Evolutionary conservation across 2,888 invertebrate species (phyloP), one percentile per base, ranked within the genome.

Genomic region (Drosophila multiciliata): DNA sequence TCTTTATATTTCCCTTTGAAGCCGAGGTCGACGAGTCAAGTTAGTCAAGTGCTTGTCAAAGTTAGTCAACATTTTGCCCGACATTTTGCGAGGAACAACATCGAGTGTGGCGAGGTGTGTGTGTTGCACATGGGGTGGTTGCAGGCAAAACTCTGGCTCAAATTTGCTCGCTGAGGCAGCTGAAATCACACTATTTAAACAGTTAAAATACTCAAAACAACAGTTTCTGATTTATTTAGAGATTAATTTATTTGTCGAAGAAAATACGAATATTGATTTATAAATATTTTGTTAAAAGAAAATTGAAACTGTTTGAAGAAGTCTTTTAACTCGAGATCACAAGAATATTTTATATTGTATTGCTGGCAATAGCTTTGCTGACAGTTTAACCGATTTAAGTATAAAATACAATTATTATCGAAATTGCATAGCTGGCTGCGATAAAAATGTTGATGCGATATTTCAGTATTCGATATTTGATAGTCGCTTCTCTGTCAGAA

Each of bases 11-110:
- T 12, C 12, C 2, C 11, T 12, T 12, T 9, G 6, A 11, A 12
- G 55, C 36, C 29, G 12, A 26, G 55, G 55, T 55, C 26, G 55
- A 55, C 17, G 38, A 38, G 55, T 29, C 26, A 55, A 55, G 55
- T 38, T n/a, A 26, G 55, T 38, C 55, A 38, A 55, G 55, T 55
- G 55, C 55, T 12, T 38, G 55, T 55, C 55, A 55, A 55, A 55
- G 55, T 55, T 38, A 55, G 38, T 55, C 55, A 55, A 55, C 38
- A 38, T 45, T 23, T 45, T 45, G 45, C 23, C 45, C 15, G 45
- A 23, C 45, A 49, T 38, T 55, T 55, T 38, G 17, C 12, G 54
- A n/a, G 38, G 26, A 12, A 26, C 36, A 36, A 26, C 26, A 55
- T 55, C n/a, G 36, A 38, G 9, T 26, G 11, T n/a, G 54, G 17